Conservation (phyloP, 2,113 vertebrate genomes). For the Prionailurus bengalensis region DNA sequence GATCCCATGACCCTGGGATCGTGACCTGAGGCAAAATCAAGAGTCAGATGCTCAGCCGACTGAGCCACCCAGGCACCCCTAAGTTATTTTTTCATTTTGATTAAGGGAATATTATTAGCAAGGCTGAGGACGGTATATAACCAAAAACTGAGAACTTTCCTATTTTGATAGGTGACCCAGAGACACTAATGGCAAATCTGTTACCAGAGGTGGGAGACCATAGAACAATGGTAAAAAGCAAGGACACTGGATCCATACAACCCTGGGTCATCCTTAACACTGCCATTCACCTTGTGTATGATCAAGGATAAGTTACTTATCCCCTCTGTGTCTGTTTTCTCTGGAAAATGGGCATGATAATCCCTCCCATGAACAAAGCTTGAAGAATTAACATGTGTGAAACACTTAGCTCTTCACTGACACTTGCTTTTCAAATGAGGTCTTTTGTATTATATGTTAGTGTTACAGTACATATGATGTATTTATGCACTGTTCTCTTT, state of each 20-base stretch:
- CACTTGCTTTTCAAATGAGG: background rate
- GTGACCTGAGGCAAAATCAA: no score
- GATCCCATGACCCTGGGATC: no score
- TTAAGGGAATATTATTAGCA: background rate
- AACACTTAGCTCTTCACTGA: background rate
- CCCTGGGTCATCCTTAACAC: background rate
- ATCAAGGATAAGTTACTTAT: background rate
- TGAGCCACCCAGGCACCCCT: no score
- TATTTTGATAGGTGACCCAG: background rate
- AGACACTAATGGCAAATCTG: background rate
- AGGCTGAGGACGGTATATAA: background rate
- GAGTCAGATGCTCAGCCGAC: no score
- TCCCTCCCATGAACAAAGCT: background rate
- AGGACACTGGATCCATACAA: background rate
- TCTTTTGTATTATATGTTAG: background rate
- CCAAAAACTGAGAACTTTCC: background rate
- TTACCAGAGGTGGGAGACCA: background rate
- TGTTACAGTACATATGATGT: background rate
- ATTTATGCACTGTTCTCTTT: background rate
- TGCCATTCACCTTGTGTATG: background rate
- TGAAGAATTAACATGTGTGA: background rate
- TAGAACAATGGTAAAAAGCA: background rate
- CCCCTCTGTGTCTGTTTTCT: background rate
- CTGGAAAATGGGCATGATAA: background rate
- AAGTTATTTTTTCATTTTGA: background rate